Evolutionary conservation across 2,888 invertebrate genomes (phyloP).

Genomic region (Balanococcus diminutus): DNA sequence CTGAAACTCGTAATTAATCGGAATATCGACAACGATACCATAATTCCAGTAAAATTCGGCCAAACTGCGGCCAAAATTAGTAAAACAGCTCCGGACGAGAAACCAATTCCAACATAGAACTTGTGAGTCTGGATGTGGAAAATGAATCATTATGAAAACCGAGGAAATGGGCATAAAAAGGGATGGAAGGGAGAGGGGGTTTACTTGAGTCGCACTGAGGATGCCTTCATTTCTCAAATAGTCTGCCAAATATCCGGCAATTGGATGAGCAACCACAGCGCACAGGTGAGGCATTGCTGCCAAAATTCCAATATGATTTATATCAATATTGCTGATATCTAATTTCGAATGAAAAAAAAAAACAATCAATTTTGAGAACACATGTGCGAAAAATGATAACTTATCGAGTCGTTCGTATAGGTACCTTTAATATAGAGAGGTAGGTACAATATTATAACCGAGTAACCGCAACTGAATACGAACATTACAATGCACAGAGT

Average conservation of each 20-base stretch:
- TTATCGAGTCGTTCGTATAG: not conserved
- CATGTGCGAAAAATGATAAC: no score
- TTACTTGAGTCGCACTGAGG: not conserved
- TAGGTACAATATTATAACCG: not conserved
- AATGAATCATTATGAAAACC: not conserved
- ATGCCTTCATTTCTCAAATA: not conserved
- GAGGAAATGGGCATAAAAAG: not conserved
- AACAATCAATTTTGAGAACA: not conserved
- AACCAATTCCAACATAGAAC: not conserved
- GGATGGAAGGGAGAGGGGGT: not conserved
- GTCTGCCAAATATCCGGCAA: not conserved
- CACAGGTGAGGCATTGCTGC: not conserved
- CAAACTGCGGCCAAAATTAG: constrained; percentile 5
- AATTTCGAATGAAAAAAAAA: not conserved
- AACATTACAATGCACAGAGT: not conserved
- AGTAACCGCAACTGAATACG: not conserved
- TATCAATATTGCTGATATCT: constrained; percentile 15
- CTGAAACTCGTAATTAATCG: not conserved
- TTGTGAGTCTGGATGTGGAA: not conserved
- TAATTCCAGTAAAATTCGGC: not conserved
- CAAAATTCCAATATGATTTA: not conserved
- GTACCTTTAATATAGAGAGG: constrained; percentile 24
- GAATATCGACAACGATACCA: not conserved
- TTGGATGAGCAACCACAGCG: not conserved
- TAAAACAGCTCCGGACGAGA: not conserved